These are phyloP conservation scores for Rhinolophus ferrumequinum DNA, from an alignment of 2,113 vertebrate genomes.

Conservation along the genomic window DNA sequence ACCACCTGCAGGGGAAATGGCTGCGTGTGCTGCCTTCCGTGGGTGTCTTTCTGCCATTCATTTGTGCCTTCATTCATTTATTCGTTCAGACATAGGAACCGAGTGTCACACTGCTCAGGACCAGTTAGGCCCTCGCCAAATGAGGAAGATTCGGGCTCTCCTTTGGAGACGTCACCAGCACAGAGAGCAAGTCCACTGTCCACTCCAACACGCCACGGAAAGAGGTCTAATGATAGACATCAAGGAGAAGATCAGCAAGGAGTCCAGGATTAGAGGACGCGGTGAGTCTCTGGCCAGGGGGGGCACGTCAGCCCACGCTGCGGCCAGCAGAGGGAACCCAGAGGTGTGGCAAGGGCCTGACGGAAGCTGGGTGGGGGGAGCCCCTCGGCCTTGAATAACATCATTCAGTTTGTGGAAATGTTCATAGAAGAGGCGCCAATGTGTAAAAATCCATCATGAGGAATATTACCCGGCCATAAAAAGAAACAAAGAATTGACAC, in stretches of 20 bases:
- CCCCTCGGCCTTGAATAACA: neutral
- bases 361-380: too few species aligned
- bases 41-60: neutral
- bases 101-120: neutral
- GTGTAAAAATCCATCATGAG: neutral
- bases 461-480: neutral
- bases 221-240: neutral
- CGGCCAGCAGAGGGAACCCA: neutral
- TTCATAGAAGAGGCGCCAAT: neutral
- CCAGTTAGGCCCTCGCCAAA: neutral
- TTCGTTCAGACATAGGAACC: neutral
- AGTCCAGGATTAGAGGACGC: neutral
- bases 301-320: neutral
- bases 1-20: neutral
- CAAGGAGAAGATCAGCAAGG: neutral
- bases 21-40: neutral
- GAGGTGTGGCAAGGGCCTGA: neutral
- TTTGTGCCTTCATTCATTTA: neutral
- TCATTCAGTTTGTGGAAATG: neutral
- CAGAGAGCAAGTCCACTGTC: neutral
- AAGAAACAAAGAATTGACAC: neutral
- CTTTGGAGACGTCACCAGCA: neutral
- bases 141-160: neutral
- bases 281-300: neutral
- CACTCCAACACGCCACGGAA: neutral